These are phyloP conservation scores for Leptonema lineaticorne DNA, from an alignment of 1,140 invertebrate species.

Conservation along the genomic window DNA sequence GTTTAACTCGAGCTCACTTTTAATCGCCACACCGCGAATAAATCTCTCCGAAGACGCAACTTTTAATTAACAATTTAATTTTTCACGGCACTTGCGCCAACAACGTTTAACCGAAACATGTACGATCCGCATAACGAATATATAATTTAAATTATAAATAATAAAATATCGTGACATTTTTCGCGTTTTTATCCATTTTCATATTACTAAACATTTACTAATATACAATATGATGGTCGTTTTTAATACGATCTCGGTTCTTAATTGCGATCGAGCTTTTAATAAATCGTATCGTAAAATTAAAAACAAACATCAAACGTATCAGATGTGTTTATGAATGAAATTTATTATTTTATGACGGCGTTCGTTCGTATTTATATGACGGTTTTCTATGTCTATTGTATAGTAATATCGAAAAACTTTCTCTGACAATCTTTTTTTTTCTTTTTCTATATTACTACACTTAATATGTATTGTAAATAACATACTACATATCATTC, in stretches of 20 bases:
- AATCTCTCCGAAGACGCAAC: constrained; percentile 6
- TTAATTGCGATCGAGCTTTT: neutral
- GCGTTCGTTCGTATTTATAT: constrained; percentile 2
- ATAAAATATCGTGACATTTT: too few relatives aligned
- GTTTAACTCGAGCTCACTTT: constrained; percentile 3
- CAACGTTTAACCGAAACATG: neutral
- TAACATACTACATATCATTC: too few relatives aligned
- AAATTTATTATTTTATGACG: constrained; percentile 3
- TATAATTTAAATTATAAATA: too few relatives aligned
- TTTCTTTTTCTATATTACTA: neutral
- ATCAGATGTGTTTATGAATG: neutral
- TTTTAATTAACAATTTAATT: constrained; percentile 37
- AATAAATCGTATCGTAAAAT: neutral
- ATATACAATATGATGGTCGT: too few relatives aligned
- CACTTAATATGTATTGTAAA: neutral
- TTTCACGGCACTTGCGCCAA: constrained; percentile 17
- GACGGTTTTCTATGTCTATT: neutral
- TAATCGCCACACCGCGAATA: constrained; percentile 6
- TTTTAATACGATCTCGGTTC: neutral
- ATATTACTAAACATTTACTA: too few relatives aligned
- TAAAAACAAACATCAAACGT: neutral
- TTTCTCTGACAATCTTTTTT: neutral
- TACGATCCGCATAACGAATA: too few relatives aligned
- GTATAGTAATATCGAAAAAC: neutral
- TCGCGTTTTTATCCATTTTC: too few relatives aligned